Conservation (phyloP, 2,888 invertebrate species). For the Entomobrya proxima region DNA sequence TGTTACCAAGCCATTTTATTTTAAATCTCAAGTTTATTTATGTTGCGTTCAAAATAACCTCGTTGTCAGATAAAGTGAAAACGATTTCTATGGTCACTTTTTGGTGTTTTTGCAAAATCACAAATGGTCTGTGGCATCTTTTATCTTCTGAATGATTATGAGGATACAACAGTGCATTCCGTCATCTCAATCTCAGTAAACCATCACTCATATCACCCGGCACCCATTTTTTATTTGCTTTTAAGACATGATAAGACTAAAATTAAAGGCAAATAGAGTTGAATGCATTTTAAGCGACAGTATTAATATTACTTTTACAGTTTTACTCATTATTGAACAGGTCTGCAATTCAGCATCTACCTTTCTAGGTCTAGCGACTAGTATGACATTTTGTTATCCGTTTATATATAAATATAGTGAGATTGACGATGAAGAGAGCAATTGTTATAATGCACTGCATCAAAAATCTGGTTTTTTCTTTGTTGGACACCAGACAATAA, state of each 20-base stretch:
- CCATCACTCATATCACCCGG: conserved; percentile 27
- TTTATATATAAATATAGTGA: not conserved
- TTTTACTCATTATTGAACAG: conserved; percentile 58
- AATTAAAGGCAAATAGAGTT: not conserved
- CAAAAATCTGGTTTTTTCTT: conserved; percentile 55
- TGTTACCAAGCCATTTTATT: too few species aligned
- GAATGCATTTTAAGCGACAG: not conserved
- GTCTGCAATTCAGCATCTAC: conserved; percentile 1
- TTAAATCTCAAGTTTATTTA: too few species aligned
- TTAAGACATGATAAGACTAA: conserved; percentile 9
- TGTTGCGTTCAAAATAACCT: too few species aligned
- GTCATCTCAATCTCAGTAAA: not conserved
- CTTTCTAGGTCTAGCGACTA: too few species aligned
- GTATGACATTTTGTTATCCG: not conserved
- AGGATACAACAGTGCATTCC: not conserved
- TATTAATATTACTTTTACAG: conserved; percentile 48
- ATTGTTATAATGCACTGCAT: conserved; percentile 16
- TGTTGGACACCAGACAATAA: conserved; percentile 57
- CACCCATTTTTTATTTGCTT: not conserved
- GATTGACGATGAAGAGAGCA: not conserved
- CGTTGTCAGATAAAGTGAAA: too few species aligned
- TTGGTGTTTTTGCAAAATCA: too few species aligned
- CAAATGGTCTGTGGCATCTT: too few species aligned
- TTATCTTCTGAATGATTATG: too few species aligned
- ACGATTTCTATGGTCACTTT: too few species aligned